Evolutionary conservation across 2,797 vertebrate species (phyloP).

Genomic region (Falco peregrinus): DNA sequence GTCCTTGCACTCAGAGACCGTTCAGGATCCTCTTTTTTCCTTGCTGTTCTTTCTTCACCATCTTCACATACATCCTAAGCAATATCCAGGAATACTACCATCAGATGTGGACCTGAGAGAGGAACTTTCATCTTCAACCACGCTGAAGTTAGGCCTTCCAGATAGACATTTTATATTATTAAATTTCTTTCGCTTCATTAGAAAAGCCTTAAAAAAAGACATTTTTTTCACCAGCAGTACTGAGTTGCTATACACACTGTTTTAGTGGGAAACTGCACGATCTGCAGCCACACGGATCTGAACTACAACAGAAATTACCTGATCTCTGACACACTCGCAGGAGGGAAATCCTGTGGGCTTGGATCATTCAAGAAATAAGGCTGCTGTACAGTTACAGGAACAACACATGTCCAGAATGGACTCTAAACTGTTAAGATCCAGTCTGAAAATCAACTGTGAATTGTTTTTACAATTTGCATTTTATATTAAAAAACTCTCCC

Average conservation of each 20-base stretch:
- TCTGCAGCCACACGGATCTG: neutral
- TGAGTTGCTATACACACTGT: fast-evolving
- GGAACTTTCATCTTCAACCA: neutral
- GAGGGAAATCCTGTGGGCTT: neutral
- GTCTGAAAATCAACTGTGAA: neutral
- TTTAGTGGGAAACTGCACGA: neutral
- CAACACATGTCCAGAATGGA: neutral
- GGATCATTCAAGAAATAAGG: neutral
- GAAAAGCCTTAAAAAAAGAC: neutral
- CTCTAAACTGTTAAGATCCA: neutral
- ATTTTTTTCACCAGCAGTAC: neutral
- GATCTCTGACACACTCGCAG: neutral
- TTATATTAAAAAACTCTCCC: neutral
- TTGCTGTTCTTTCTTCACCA: neutral
- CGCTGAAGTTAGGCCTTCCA: neutral
- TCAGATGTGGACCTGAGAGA: neutral
- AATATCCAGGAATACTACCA: neutral
- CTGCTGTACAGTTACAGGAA: neutral
- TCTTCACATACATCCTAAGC: neutral
- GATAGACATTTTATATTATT: neutral
- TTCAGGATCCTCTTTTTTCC: neutral
- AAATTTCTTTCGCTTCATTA: neutral
- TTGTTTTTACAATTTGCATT: neutral
- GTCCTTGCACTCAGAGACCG: neutral
- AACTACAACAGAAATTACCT: neutral